phyloP scores from a whole-genome alignment of 2,113 vertebrate species.

The Okapia johnstoni region DNA sequence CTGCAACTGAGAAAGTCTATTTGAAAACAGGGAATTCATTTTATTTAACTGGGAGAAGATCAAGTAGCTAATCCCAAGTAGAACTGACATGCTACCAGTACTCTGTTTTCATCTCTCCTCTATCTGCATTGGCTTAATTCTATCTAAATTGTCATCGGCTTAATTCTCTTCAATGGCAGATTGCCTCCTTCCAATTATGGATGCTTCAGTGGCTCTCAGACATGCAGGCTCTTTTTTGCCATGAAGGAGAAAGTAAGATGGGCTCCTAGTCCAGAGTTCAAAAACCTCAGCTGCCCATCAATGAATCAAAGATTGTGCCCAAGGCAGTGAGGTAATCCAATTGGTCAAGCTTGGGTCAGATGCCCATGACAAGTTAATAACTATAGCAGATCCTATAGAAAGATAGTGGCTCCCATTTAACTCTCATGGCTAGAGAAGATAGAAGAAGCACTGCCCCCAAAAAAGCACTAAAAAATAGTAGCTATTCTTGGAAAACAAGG shows the following conservation, averaged over 20 bases:
- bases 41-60: background rate
- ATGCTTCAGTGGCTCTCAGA: background rate
- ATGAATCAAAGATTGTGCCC: background rate
- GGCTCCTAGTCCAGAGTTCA: background rate
- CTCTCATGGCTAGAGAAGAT: background rate
- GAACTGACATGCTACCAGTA: background rate
- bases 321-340: background rate
- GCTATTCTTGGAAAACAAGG: background rate
- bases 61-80: background rate
- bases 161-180: background rate
- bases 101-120: background rate
- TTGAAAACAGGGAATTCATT: background rate
- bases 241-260: background rate
- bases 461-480: background rate
- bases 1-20: background rate
- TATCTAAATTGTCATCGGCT: background rate
- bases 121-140: background rate
- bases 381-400: background rate
- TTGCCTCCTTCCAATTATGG: background rate
- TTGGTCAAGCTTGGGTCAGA: background rate
- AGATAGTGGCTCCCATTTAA: background rate
- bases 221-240: background rate
- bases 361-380: background rate
- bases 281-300: background rate
- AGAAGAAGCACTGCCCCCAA: background rate